Conservation (phyloP, 2,113 vertebrate species). For the Pardalotus punctatus region DNA sequence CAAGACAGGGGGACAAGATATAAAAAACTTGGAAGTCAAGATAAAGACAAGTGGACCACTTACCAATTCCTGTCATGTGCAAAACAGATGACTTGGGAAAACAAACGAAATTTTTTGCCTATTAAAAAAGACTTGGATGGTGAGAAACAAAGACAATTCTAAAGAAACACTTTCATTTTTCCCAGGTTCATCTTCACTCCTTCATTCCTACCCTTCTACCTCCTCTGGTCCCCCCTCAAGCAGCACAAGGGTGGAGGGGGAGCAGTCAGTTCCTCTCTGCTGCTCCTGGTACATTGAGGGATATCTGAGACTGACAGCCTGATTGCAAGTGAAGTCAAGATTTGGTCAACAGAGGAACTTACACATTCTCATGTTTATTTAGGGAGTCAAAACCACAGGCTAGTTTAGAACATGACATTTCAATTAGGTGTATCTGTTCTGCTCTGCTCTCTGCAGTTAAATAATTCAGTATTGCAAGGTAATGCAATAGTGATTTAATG, state of each 20-base stretch:
- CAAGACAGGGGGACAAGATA: background rate
- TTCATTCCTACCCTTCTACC: background rate
- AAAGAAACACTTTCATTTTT: background rate
- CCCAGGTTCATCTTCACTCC: background rate
- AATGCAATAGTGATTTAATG: background rate
- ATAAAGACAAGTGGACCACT: background rate
- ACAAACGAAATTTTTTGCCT: background rate
- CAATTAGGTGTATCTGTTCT: background rate
- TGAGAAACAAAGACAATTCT: background rate
- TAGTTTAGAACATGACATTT: background rate
- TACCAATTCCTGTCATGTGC: background rate
- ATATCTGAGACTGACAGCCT: background rate
- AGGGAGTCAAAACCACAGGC: background rate
- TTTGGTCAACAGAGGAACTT: background rate
- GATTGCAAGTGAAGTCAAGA: background rate
- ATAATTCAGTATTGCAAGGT: background rate
- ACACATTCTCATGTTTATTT: background rate
- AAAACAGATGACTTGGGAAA: background rate
- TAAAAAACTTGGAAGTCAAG: background rate
- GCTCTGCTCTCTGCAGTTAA: background rate
- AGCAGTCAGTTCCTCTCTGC: background rate
- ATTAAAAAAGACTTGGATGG: background rate
- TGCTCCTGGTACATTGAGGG: background rate
- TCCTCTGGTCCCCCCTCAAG: fast-evolving
- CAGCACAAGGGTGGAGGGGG: background rate